Percentiles rank a stretch among this genome's conserved stretches.
These are phyloP conservation scores for Pterocles burchelli DNA, from an alignment of 2,113 vertebrate genomes.

Conservation along the genomic window DNA sequence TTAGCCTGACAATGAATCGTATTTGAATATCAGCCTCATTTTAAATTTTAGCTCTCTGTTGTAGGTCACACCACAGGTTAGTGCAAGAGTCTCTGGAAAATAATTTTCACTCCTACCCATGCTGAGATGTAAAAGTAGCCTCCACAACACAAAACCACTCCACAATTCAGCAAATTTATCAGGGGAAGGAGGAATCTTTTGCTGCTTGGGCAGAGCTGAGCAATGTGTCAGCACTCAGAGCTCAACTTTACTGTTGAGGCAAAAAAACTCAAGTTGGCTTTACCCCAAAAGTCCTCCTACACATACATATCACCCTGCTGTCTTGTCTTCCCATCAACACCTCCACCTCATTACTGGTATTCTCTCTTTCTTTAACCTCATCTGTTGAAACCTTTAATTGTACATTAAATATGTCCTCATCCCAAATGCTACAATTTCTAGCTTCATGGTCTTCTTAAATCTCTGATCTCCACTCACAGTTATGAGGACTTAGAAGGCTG, in stretches of 20 bases:
- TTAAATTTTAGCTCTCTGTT: background rate
- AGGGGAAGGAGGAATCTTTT: background rate
- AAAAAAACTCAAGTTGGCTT: slow-evolving; percentile 34
- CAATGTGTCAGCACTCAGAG: slow-evolving; percentile 40
- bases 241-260: slow-evolving; percentile 41
- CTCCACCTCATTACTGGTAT: slow-evolving; percentile 39
- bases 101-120: background rate
- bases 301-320: slow-evolving; percentile 1
- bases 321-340: slow-evolving; percentile 62
- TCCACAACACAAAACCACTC: background rate
- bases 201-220: background rate
- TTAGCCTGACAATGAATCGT: background rate
- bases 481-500: background rate
- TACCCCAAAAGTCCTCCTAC: slow-evolving; percentile 43
- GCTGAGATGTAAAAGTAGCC: background rate
- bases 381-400: background rate
- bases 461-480: background rate
- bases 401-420: background rate
- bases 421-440: background rate
- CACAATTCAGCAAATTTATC: slow-evolving; percentile 8
- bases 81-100: background rate
- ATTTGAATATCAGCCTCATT: background rate
- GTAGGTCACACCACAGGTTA: background rate
- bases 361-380: slow-evolving; percentile 27
- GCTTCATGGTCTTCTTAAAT: background rate